phyloP scores from a whole-genome alignment of 2,113 vertebrate genomes.

The Peucedramus taeniatus region DNA sequence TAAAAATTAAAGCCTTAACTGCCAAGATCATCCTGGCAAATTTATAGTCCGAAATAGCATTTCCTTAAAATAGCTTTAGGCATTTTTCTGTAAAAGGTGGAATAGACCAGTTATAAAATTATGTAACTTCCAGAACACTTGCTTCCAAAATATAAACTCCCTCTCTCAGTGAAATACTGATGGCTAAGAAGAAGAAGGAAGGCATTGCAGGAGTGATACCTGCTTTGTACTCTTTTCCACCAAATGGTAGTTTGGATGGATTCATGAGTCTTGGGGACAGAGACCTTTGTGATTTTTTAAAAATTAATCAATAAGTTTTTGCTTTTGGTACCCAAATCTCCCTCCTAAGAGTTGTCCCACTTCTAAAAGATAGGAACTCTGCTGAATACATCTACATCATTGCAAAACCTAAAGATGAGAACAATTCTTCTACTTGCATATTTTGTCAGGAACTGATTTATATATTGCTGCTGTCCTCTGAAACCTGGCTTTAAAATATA shows the following conservation, averaged over 20 bases:
- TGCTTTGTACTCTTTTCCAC: not conserved
- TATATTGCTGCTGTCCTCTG: not conserved
- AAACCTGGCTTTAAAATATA: not conserved
- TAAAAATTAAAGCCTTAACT: not conserved
- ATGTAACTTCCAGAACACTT: not conserved
- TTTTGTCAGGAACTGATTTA: not conserved
- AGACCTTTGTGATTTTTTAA: not conserved
- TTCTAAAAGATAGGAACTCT: constrained; percentile 17
- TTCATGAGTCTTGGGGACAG: not conserved
- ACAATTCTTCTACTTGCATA: not conserved
- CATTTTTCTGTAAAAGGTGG: not conserved
- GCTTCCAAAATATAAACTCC: not conserved
- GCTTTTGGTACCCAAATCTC: not conserved
- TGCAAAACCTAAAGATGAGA: not conserved
- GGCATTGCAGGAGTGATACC: not conserved
- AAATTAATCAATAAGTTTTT: not conserved
- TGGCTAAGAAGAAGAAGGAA: not conserved
- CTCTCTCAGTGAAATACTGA: not conserved
- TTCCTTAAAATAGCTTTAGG: not conserved
- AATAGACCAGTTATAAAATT: not conserved
- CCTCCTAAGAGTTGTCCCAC: not conserved
- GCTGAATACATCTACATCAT: not conserved
- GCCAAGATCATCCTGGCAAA: not conserved
- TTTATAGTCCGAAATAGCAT: not conserved
- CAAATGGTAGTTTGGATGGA: not conserved